Conservation (phyloP, 2,113 vertebrate genomes). For the Motacilla alba region DNA sequence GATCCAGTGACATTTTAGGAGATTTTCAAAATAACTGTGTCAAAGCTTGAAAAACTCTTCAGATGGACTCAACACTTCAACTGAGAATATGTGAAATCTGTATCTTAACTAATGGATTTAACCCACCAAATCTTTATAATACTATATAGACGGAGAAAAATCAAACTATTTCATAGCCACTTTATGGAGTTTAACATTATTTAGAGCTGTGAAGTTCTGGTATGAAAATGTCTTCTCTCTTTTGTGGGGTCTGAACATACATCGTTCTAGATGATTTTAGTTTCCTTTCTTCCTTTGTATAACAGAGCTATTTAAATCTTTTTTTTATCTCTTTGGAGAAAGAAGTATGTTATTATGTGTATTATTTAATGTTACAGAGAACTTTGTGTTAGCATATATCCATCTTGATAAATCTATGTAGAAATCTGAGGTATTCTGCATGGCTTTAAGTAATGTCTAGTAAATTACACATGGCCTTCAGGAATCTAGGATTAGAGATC, state of each 20-base stretch:
- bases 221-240: neutral
- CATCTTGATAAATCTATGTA: neutral
- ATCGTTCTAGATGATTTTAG: neutral
- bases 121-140: neutral
- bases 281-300: neutral
- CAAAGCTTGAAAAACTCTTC: neutral
- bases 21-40: neutral
- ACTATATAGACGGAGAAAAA: neutral
- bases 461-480: neutral
- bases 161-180: neutral
- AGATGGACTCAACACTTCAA: neutral
- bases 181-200: neutral
- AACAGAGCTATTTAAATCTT: neutral
- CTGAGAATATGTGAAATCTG: neutral
- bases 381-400: neutral
- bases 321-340: neutral
- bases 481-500: neutral
- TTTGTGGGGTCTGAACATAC: neutral
- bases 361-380: neutral
- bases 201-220: neutral
- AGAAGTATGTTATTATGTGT: neutral
- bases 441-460: neutral
- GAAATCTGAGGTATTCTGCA: neutral
- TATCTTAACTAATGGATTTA: neutral
- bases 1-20: neutral